These are phyloP conservation scores for Ophiothrix spiculata DNA, from an alignment of 35 echinoderm and acorn worm genomes.

Conservation along the genomic window DNA sequence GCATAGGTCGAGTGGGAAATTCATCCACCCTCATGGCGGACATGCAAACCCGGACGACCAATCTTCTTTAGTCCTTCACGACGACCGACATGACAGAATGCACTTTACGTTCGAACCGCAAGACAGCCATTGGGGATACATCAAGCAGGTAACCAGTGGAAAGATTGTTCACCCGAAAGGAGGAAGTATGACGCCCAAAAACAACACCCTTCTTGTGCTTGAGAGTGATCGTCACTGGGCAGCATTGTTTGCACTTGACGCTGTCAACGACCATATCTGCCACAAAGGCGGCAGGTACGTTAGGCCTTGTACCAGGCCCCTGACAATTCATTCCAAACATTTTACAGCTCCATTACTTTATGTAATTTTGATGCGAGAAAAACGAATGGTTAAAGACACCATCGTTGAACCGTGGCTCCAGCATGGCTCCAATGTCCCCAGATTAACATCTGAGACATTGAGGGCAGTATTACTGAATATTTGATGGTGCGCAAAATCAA, in stretches of 20 bases:
- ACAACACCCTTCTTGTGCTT: neutral
- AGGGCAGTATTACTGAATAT: too few species aligned
- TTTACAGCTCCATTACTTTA: too few species aligned
- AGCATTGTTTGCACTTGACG: constrained; percentile 17
- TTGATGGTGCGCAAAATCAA: too few species aligned
- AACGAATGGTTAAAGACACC: too few species aligned
- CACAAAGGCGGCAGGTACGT: constrained; percentile 13
- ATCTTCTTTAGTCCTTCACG: neutral
- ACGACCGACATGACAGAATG: neutral
- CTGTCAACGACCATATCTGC: neutral
- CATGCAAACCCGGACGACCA: neutral
- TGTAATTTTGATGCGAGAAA: too few species aligned
- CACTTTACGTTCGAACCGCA: neutral
- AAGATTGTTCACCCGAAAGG: neutral
- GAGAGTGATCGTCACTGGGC: neutral
- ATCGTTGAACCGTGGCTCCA: too few species aligned
- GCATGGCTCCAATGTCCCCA: too few species aligned
- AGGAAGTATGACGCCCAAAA: neutral
- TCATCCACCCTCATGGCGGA: constrained; percentile 6
- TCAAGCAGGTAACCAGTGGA: constrained; percentile 14
- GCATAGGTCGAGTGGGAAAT: constrained; percentile 3
- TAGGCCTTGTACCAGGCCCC: neutral
- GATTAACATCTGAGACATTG: too few species aligned
- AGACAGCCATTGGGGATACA: constrained; percentile 9
- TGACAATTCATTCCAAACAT: neutral